Evolutionary conservation across 1,140 invertebrate species (phyloP).

Genomic region (Megalopta genalis): DNA sequence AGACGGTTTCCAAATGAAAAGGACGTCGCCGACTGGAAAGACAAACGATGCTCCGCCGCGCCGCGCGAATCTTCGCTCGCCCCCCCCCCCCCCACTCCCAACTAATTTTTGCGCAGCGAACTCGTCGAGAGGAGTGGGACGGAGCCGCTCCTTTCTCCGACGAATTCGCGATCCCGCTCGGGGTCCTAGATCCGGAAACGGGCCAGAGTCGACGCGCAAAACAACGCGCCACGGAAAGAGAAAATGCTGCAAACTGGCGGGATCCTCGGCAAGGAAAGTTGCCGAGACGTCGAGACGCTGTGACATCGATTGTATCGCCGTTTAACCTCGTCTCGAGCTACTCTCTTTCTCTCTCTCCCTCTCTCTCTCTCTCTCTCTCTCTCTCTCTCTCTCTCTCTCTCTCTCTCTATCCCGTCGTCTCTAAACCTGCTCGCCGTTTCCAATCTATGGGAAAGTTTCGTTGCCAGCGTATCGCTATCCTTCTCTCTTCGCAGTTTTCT

Average conservation of each 20-base stretch:
- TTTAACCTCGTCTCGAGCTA: not conserved
- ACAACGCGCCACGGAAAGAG: not conserved
- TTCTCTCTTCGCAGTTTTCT: too few relatives aligned
- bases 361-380: too few relatives aligned
- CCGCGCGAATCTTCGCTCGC: not conserved
- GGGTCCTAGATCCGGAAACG: not conserved
- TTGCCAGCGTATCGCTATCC: too few relatives aligned
- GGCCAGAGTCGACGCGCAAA: not conserved
- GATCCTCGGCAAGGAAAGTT: not conserved
- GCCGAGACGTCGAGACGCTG: not conserved
- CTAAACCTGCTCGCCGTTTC: too few relatives aligned
- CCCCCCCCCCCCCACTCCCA: not conserved
- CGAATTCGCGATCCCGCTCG: not conserved
- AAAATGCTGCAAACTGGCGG: not conserved
- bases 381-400: too few relatives aligned
- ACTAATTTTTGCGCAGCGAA: slow-evolving; percentile 9
- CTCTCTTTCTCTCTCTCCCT: too few relatives aligned
- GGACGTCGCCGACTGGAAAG: slow-evolving; percentile 8
- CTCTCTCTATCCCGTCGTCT: too few relatives aligned
- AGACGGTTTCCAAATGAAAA: slow-evolving; percentile 4
- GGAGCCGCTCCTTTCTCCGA: not conserved
- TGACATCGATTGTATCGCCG: not conserved
- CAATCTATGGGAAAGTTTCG: too few relatives aligned
- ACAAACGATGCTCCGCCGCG: slow-evolving; percentile 14
- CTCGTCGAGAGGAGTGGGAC: not conserved